Evolutionary conservation across 2,888 invertebrate genomes (phyloP), one percentile per base, ranked within the genome.

Genomic region (Agrypnus murinus): DNA sequence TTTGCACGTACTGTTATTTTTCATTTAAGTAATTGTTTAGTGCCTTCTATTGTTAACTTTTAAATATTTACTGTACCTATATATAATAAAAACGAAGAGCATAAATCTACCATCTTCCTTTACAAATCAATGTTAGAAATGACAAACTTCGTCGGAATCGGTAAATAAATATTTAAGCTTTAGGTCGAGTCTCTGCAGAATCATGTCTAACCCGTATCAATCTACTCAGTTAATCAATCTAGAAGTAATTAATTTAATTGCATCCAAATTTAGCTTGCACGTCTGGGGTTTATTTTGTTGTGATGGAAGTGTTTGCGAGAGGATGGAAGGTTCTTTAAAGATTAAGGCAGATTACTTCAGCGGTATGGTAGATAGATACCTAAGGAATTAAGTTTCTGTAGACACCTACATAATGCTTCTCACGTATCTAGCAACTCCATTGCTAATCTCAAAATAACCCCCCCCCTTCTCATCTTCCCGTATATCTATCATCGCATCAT

Each of bases 241-340:
- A n/a, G 17, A 55, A 36, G 55, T 55, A 55, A 55, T 55, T 55
- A 55, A 55, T 55, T 55, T 55, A 55, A 55, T 55, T 55, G 55
- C 55, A 36, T 10, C 55, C 36, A 55, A 17, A 36, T 55, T 55
- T 36, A 55, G 55, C 55, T 17, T 34, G 55, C 36, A 55, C 55
- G 55, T 15, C 50, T 50, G 15, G 55, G 14, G 38, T 36, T 55
- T 55, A 32, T 50, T 50, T 32, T 15, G 55, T 36, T 55, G 17
- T 9, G 36, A 36, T 36, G 31, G 55, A 36, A 36, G 55, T 36
- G 53, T 34, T 53, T 36, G 53, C 53, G 12, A 14, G 32, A 25
- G 46, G 19, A 31, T 17, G n/a, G 55, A 31, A 36, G n/a, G 55
- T 12, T 36, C 17, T 17, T 15, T 15, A 14, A 36, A 55, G 55